Conservation (phyloP, 1,140 invertebrate species). For the Drosophila pectinifera region DNA sequence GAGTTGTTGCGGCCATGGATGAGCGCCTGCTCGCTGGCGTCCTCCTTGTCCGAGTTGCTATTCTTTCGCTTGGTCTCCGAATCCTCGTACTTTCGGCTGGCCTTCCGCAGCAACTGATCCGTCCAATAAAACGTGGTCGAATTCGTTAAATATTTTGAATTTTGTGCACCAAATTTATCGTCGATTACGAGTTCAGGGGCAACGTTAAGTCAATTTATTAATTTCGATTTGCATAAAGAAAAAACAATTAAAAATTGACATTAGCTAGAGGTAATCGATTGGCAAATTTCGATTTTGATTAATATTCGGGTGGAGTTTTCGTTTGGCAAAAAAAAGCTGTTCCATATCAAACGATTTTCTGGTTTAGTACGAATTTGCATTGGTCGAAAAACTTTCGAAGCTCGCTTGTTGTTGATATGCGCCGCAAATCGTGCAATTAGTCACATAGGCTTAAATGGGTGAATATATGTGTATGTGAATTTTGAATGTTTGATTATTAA, state of each 20-base stretch:
- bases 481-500: slow-evolving; percentile 18
- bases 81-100: slow-evolving; percentile 68
- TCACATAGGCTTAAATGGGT: slow-evolving; percentile 58
- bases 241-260: slow-evolving; percentile 74
- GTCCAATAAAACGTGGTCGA: neutral
- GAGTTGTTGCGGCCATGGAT: slow-evolving; percentile 53
- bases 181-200: slow-evolving; percentile 26
- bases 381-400: slow-evolving; percentile 28
- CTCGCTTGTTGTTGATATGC: slow-evolving; percentile 41
- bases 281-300: slow-evolving; percentile 46
- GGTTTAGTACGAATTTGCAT: slow-evolving; percentile 48
- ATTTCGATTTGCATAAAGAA: slow-evolving; percentile 63
- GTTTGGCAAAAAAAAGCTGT: slow-evolving; percentile 34
- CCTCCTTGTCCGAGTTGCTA: slow-evolving; percentile 83
- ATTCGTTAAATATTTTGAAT: neutral
- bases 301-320: slow-evolving; percentile 40
- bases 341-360: slow-evolving; percentile 35
- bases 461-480: slow-evolving; percentile 32
- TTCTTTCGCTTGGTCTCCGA: slow-evolving; percentile 77
- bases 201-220: slow-evolving; percentile 41
- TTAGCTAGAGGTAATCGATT: slow-evolving; percentile 59
- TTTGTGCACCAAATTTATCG: slow-evolving; percentile 11
- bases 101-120: slow-evolving; percentile 69
- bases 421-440: slow-evolving; percentile 70
- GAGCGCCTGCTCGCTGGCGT: slow-evolving; percentile 64